Evolutionary conservation across 1,140 invertebrate species (phyloP), one percentile per base, ranked within the genome.

Genomic region (Drosophila mauritiana): DNA sequence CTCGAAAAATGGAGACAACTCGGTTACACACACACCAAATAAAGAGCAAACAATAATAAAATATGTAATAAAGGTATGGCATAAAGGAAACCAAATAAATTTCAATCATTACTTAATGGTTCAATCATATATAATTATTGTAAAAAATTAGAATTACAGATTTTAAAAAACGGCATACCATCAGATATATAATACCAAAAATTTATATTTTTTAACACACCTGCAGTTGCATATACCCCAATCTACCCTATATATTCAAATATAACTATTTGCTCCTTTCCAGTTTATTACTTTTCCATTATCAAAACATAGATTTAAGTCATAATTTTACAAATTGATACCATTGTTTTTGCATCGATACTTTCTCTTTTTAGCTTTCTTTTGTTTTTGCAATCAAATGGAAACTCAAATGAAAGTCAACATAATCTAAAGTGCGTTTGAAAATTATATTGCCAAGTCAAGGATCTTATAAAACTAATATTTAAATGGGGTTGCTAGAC

Each of bases 311-410:
- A 46, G 2, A 27, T 46, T 37, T 3, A 4, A 46, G 20, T 20
- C 27, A 37, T 27, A 53, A 63, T 51, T 49, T n/a, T 17, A 2
- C 15, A 37, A 48, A 17, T n/a, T 6, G 37, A 13, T 46, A 12
- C 68, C 68, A 73, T 45, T 52, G 61, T 73, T 63, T 67, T 40
- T 49, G 27, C 17, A 6, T 13, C 11, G 15, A 17, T 22, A 31
- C 77, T 80, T 84, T 84, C 77, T 85, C 76, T 84, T 84, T 54
- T 56, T 42, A 37, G 31, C 58, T 77, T 73, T 62, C 77, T 76
- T 34, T 34, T 10, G 53, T 31, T 57, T 69, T 57, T 49, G 42
- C 40, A 15, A 53, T 46, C 37, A 57, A 73, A 74, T 76, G 64
- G 40, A 52, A 80, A 80, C 46, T 37, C 48, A 51, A 73, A 78